Base-by-base conservation (phyloP, 64 coral and sea anemone genomes). In the Montipora efflorescens region DNA sequence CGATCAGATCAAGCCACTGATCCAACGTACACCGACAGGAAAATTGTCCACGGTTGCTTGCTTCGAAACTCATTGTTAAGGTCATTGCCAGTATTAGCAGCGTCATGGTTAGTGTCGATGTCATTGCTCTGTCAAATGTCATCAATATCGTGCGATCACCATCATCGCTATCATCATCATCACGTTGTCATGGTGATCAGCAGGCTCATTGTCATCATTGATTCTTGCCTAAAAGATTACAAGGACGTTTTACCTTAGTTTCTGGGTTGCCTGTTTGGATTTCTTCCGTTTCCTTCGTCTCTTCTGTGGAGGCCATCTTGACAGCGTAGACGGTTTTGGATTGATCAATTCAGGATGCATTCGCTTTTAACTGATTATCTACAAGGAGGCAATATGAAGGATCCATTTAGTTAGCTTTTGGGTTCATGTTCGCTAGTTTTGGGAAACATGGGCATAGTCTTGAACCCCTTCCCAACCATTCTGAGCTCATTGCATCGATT, bases 261-360 rank as follows among this genome's bases (percentile, higher is more conserved):
- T 58, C 13, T 50, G 5, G 20, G 87, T 4, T 19, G 49, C 51
- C 47, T 84, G 52, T 62, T 76, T 71, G 8, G 11, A 12, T 77
- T 19, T 92, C 20, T 76, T 84, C 28, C 81, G 73, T 45, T 14
- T 76, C 75, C 12, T 84, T 21, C 90, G 80, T 23, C 81, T 45
- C 21, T 85, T 92, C 55, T 85, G 90, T 67, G 81, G 90, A 12
- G 90, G 90, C 90, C 90, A 92, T 84, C 90, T 84, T 48, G 90
- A 92, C 46, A 92, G 36, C 4, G 51, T 92, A 1, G 68, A 78
- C 19, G 80, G 67, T 23, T 70, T 48, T 66, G 46, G 8, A 71
- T 64, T 28, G 3, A 16, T 28, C 10, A 48, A 59, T 72, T 86
- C 82, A 86, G 82, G 67, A 67, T 72, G 82, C 82, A 86, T 86